phyloP scores from a whole-genome alignment of 2,113 vertebrate species.

The Agapornis roseicollis region DNA sequence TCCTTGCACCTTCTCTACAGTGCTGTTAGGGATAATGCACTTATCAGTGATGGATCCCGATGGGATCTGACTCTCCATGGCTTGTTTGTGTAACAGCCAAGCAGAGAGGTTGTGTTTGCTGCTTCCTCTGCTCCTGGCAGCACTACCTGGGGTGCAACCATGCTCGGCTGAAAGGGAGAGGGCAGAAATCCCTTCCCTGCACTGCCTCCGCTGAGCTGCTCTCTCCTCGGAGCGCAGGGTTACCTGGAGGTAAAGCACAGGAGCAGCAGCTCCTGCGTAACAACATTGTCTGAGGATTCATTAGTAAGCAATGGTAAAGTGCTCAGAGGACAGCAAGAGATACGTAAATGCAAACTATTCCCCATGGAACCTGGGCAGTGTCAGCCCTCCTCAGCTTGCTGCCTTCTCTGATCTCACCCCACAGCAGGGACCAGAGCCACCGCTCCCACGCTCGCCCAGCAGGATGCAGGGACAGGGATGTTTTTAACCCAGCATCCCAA shows the following conservation, averaged over 20 bases:
- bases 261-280: neutral
- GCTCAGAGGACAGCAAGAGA: neutral
- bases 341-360: neutral
- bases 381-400: neutral
- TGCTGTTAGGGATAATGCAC: accelerated
- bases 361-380: neutral
- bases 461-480: accelerated
- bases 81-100: neutral
- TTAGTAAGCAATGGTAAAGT: neutral
- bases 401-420: accelerated
- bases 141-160: neutral
- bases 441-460: accelerated
- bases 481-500: neutral
- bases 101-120: neutral
- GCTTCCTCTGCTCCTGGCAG: neutral
- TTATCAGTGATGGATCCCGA: neutral
- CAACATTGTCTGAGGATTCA: neutral
- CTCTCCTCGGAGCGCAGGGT: accelerated
- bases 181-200: neutral
- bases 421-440: neutral
- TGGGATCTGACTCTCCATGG: neutral
- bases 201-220: accelerated
- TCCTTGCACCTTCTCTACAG: neutral
- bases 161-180: neutral
- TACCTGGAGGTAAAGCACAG: neutral